Evolutionary conservation across 2,797 vertebrate genomes (phyloP).

Genomic region (Sternarchorhynchus goeldii): DNA sequence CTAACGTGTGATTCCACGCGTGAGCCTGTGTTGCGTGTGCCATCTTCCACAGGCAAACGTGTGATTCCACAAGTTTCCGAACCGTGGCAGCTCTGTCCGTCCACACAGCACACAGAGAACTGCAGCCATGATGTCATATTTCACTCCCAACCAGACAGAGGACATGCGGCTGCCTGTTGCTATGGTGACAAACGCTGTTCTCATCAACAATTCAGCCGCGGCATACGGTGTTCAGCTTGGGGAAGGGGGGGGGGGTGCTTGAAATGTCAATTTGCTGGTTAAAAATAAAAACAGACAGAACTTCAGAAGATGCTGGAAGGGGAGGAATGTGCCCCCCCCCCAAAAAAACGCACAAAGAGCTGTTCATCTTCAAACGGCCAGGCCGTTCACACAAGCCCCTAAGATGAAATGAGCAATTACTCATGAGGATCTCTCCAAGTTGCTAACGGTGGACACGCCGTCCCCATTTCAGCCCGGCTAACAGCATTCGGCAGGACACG

Average conservation of each 20-base stretch:
- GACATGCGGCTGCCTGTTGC: conserved; percentile 54
- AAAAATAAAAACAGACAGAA: conserved; percentile 18
- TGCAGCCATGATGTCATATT: conserved; percentile 51
- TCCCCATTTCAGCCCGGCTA: conserved; percentile 42
- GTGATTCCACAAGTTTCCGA: neutral
- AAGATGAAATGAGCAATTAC: conserved; percentile 46
- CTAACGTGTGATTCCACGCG: neutral
- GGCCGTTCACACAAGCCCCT: conserved; percentile 10
- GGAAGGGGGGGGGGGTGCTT: conserved; percentile 23
- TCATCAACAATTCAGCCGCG: conserved; percentile 52
- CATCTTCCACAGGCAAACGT: neutral
- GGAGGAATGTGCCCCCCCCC: conserved; percentile 1
- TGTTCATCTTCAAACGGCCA: conserved; percentile 10
- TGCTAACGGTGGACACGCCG: conserved; percentile 25
- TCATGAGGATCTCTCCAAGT: conserved; percentile 21
- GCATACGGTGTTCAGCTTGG: neutral
- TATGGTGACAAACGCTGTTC: conserved; percentile 47
- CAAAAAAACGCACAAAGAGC: conserved; percentile 9
- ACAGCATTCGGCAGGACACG: conserved; percentile 18
- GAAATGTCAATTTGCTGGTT: conserved; percentile 29
- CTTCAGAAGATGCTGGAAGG: conserved; percentile 2
- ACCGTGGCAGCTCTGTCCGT: neutral
- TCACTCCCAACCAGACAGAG: conserved; percentile 44
- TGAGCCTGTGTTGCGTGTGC: too few species aligned
- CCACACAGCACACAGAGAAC: conserved; percentile 4